Base-by-base conservation (phyloP, 1,140 invertebrate species). In the Acromyrmex echinatior region DNA sequence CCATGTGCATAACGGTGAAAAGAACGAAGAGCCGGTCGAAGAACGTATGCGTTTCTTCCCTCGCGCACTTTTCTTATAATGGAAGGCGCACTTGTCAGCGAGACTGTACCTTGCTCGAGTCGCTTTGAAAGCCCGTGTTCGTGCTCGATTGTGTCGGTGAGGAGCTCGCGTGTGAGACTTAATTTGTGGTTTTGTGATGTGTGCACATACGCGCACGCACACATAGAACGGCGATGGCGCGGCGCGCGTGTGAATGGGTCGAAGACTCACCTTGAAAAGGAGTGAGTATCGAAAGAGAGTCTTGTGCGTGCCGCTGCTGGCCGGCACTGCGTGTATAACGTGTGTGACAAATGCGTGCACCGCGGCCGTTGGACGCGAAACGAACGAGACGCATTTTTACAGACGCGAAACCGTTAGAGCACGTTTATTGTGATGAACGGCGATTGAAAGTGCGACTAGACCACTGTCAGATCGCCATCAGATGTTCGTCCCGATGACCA, bases 121-220 rank as follows among this genome's bases (percentile, higher is more conserved):
- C 84, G 74, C 82, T 84, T 86, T 71, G 56, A 86, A 91, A 89
- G 65, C 85, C 62, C 76, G 65, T 39, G 74, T 76, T 78, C 65
- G 21, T 28, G 51, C 45, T 49, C 45, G 63, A 21, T 49, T 73
- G 90, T 73, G 62, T 85, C 66, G 51, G 84, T 87, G 74, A 78
- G 66, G 49, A 51, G 80, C 87, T 89, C 79, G 81, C 85, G 78
- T 73, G 58, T 49, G 85, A 66, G 73, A 85, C 76, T 91, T 91
- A 87, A 91, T 91, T 91, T 89, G 87, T 86, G 90, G 87, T 89
- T 87, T 81, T 87, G 79, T 77, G 76, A 79, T 25, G 85, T 77
- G 68, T 80, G 77, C 21, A 60, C 39, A 31, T 62, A 82, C 14
- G 79, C n/a, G 74, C 45, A 63, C 65, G 56, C 21, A 60, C 31